Base-by-base conservation (phyloP, 2,888 invertebrate species). In the Hylaea fasciaria region DNA sequence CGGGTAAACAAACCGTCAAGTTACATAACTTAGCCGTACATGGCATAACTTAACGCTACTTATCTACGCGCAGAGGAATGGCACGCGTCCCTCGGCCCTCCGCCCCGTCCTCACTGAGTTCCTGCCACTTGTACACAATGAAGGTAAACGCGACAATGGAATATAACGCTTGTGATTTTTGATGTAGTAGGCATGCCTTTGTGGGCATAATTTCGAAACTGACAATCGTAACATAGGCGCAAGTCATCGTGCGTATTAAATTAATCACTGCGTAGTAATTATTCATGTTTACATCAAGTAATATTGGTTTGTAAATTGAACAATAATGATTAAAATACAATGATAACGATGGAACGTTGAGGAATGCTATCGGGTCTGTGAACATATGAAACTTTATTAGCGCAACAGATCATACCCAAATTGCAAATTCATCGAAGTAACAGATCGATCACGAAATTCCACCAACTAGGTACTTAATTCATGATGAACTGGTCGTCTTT, bases 401-500 rank as follows among this genome's bases (percentile, higher is more conserved):
- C 22, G 22, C 22, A 22, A 3, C 22, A 22, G 22, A 5, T 22
- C 22, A 22, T 3, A 22, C 22, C 22, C 22, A 22, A n/a, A n/a
- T n/a, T n/a, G n/a, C 37, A 37, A 37, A n/a, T n/a, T n/a, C 37
- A 37, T 37, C 5, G 12, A 37, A n/a, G 37, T 7, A 32, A 32
- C 5, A 10, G n/a, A 37, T 37, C n/a, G 12, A 37, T 40, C 40
- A 40, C 37, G n/a, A 22, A 2, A n/a, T n/a, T 41, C 12, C 8
- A 29, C 13, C n/a, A 58, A 35, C n/a, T n/a, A n/a, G n/a, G n/a
- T n/a, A n/a, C n/a, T 53, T 29, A 62, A 35, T 49, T 53, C 16
- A 73, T 70, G 70, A 79, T 73, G 50, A 69, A 78, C 49, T 78
- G 74, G 17, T 80, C 72, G 57, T 80, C 82, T 32, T 80, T 82